Percentiles rank a stretch among this genome's conserved stretches.
These are phyloP conservation scores for Sitobion miscanthi DNA, from an alignment of 1,140 invertebrate species.

Conservation along the genomic window DNA sequence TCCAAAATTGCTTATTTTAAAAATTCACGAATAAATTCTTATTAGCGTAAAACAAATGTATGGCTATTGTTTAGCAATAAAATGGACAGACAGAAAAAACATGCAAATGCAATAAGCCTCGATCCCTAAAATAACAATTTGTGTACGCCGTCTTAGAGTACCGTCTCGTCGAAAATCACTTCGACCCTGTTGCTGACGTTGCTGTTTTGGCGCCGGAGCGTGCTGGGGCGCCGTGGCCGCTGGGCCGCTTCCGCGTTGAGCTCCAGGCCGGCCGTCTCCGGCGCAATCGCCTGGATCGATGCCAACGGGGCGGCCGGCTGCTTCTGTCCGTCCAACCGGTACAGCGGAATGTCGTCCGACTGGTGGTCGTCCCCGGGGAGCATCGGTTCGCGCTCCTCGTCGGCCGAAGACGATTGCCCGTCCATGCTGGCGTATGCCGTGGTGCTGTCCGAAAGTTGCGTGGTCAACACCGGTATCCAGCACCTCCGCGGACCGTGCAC, in stretches of 20 bases:
- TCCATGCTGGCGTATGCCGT: conserved; percentile 66
- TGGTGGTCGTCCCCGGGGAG: conserved; percentile 55
- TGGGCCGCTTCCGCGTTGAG: conserved; percentile 61
- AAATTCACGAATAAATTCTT: background rate
- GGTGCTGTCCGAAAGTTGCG: conserved; percentile 65
- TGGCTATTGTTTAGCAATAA: background rate
- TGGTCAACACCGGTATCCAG: conserved; percentile 70
- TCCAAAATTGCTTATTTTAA: background rate
- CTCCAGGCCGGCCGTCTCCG: conserved; percentile 63
- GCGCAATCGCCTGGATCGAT: conserved; percentile 58
- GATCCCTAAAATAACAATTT: background rate
- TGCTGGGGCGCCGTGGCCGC: conserved; percentile 60
- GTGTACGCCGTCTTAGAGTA: conserved; percentile 25
- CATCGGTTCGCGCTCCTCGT: conserved; percentile 45
- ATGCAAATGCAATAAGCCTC: background rate
- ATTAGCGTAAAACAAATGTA: background rate
- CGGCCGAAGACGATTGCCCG: conserved; percentile 45
- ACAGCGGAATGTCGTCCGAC: conserved; percentile 40
- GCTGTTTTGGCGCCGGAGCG: conserved; percentile 62
- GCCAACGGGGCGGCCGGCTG: conserved; percentile 56
- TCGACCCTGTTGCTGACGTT: conserved; percentile 62
- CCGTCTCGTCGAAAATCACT: conserved; percentile 67
- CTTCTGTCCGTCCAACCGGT: conserved; percentile 26
- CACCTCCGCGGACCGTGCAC: conserved; percentile 59
- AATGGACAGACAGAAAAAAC: background rate